Evolutionary conservation across 2,113 vertebrate species (phyloP), one percentile per base, ranked within the genome.

Genomic region (Microcebus lehilahytsara): DNA sequence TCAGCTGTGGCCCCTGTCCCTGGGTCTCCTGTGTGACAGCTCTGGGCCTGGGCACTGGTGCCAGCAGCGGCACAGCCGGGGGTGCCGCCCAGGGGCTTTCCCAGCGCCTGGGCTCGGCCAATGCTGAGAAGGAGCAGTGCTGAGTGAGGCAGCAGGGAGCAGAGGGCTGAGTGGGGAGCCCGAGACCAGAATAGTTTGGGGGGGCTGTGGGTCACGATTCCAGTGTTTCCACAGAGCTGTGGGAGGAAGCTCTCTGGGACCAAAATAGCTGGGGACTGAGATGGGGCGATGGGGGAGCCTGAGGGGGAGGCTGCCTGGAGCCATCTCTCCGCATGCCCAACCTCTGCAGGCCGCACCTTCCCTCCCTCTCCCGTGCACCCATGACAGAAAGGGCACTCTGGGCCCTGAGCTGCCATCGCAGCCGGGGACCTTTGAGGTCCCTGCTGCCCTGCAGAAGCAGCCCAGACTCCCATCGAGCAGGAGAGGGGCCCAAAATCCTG

Each of bases 201-300:
- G 66, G 92, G 80, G 93, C 87, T 62, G 89, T 96, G 85, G 97
- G 97, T 96, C 97, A 95, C 89, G 89, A 97, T 93, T 97, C 75
- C 78, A 66, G 27, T 60, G 89, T 91, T 85, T 89, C 93, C 84
- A 84, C 81, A n/a, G 85, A 81, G 27, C 78, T 94, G 96, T 91
- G 78, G 95, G 96, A 97, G 87, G 92, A 77, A 60, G 12, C 87
- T 93, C 74, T 88, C 91, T 32, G 40, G 80, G 49, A 81, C 93
- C 37, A 66, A 93, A 97, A 97, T 98, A 98, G 62, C 92, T 95
- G 22, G 90, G 91, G 87, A 49, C 51, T 6, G 51, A 27, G 78
- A 85, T 9, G 51, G 93, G 93, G 60, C 3, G 11, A 71, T 17
- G 87, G 32, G 58, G 89, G 84, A 72, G 40, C 49, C 53, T 22